Base-by-base conservation (phyloP, 2,888 invertebrate species). In the Germaria angustata region DNA sequence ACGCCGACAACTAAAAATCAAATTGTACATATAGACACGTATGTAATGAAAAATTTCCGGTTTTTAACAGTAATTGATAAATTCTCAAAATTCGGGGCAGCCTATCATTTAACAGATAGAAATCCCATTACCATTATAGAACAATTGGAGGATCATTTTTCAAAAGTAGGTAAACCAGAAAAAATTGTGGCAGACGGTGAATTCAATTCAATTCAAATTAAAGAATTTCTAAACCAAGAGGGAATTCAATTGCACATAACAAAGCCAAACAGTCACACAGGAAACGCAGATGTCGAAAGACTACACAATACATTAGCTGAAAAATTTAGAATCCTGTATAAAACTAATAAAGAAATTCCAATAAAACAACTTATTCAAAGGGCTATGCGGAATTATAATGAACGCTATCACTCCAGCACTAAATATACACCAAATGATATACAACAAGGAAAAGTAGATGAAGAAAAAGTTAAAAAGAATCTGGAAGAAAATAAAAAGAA, bases 211-310 rank as follows among this genome's bases (percentile, higher is more conserved):
- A 32, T 51, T 55, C 72, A 65, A 44, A 76, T 82, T 49, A 84
- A 76, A 32, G 72, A 82, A 66, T 84, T 73, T 51, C 20, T 80
- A 46, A 69, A 65, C 44, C 71, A 82, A 6, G 79, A 84, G 49
- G 44, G 65, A 9, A 80, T 82, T 17, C 57, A 84, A 73, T 39
- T 85, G 28, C 81, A 85, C 49, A 32, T 85, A 59, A 81, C 80
- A 11, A 85, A 85, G 65, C 73, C 77, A 7, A 84, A 82, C 39
- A 84, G 82, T 49, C 84, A 84, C 22, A 84, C 81, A 15, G 81
- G 84, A 4, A 84, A 85, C 63, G 78, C 80, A 22, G 85, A 84
- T n/a, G 46, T 84, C 20, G 82, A 83, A 71, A 46, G 80, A 46
- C 61, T 85, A 1, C 80, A 83, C 22, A 84, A 71, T 39, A 82